Base-by-base conservation (phyloP, 1,140 invertebrate genomes). In the Palaemon carinicauda region DNA sequence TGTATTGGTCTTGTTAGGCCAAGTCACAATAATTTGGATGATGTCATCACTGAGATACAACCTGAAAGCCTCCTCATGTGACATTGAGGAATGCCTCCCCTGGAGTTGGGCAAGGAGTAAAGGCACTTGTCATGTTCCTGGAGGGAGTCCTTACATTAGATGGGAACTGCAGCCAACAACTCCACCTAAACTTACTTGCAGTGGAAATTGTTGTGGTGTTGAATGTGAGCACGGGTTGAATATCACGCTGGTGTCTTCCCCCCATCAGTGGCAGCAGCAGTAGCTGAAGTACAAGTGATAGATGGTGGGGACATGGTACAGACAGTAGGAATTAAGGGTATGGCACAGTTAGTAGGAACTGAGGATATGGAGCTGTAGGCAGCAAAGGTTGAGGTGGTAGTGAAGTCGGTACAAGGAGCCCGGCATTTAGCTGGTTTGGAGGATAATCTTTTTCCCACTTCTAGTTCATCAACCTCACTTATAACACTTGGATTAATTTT, bases 1-100 rank as follows among this genome's bases (percentile, higher is more conserved):
- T 75, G 3, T 12, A 60, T 60, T 14, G 14, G 14, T 60, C 56
- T 60, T 60, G 56, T 60, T 75, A 75, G 74, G 3, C n/a, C 31
- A 75, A 54, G 74, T 54, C 31, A 41, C 31, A 75, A 75, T 75
- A 75, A 75, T 75, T 21, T 75, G 74, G 74, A 75, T n/a, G n/a
- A n/a, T 75, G 74, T 75, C 74, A 75, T 75, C 74, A 75, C 14
- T 21, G 74, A 75, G 14, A 75, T 4, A 29, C 51, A 75, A 75
- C 31, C 74, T 75, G 74, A 75, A 21, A 75, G 24, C 56, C 56
- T 12, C 56, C 56, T 60, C 56, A 60, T 3, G 56, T 60, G 56
- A 60, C 56, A 60, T 14, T 4, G n/a, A n/a, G n/a, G 56, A 3
- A 60, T 60, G 3, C 12, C 56, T n/a, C 56, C 56, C 56, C 56